Conservation (phyloP, 2,113 vertebrate genomes). For the Bucco capensis region DNA sequence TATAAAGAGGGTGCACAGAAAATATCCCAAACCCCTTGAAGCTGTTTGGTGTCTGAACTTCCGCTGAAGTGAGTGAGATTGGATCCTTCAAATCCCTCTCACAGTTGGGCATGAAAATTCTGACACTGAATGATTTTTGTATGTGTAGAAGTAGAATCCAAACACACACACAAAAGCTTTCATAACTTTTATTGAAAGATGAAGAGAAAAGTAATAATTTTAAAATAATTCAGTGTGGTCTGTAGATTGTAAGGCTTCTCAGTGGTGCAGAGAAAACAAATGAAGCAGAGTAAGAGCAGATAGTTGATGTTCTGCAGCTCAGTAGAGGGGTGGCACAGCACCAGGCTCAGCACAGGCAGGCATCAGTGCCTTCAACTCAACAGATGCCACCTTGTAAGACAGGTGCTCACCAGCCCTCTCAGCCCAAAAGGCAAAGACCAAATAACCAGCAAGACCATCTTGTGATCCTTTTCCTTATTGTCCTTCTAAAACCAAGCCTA, state of each 20-base stretch:
- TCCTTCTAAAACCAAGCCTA: not conserved
- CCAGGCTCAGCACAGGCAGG: accelerated
- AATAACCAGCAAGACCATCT: not conserved
- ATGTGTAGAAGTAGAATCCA: not conserved
- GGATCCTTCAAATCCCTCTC: not conserved
- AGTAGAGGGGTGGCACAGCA: not conserved
- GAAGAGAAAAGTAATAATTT: not conserved
- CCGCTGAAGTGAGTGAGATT: not conserved
- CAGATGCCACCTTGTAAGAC: not conserved
- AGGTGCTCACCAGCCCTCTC: not conserved
- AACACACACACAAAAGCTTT: not conserved
- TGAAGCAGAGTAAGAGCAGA: not conserved
- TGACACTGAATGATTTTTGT: not conserved
- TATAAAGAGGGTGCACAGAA: not conserved
- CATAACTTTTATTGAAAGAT: not conserved
- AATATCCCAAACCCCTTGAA: not conserved
- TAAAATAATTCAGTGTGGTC: not conserved
- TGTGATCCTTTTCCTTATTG: not conserved
- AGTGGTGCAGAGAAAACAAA: not conserved
- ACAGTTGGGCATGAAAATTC: not conserved
- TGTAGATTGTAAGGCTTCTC: not conserved
- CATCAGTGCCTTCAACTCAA: not conserved
- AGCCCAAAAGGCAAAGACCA: not conserved
- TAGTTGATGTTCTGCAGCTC: not conserved
- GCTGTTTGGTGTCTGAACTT: not conserved